Conservation (phyloP, 23 tunicate genomes). For the Diplosoma virens region DNA sequence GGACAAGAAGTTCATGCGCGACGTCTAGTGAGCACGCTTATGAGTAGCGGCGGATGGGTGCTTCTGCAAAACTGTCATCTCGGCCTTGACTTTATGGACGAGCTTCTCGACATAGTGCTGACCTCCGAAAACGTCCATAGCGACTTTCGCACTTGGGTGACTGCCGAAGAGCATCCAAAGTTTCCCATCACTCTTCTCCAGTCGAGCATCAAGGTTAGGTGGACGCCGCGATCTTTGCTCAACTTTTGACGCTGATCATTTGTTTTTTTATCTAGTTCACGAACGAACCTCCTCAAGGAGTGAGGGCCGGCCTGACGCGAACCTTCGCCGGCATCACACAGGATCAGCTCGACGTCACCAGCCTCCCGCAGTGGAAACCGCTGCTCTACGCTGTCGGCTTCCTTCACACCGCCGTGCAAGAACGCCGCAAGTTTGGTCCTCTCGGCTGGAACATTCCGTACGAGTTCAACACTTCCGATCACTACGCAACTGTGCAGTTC, state of each 20-base stretch:
- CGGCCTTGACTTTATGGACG: constrained; percentile 96
- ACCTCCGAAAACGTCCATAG: constrained; percentile 76
- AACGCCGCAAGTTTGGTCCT: constrained; percentile 94
- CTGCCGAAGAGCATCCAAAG: constrained; percentile 95
- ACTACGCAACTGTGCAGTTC: constrained; percentile 89
- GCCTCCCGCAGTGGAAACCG: constrained; percentile 92
- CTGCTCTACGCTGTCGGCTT: constrained; percentile 90
- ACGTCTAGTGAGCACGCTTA: constrained; percentile 72
- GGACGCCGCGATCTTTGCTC: neutral
- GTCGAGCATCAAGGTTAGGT: constrained; percentile 81
- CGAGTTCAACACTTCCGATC: constrained; percentile 97
- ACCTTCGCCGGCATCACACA: constrained; percentile 92
- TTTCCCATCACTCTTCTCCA: constrained; percentile 89
- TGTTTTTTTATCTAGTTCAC: constrained; percentile 56
- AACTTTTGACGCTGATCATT: neutral
- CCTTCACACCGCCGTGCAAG: constrained; percentile 92
- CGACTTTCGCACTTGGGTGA: constrained; percentile 89
- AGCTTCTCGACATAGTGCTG: constrained; percentile 81
- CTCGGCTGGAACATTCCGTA: constrained; percentile 98
- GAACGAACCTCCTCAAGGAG: constrained; percentile 97
- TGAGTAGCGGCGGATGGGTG: constrained; percentile 90
- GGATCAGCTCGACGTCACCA: constrained; percentile 90
- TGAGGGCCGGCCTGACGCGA: constrained; percentile 89
- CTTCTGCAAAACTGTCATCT: constrained; percentile 96
- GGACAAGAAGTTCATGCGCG: constrained; percentile 99